Percentiles rank a stretch among this genome's conserved stretches.
These are phyloP conservation scores for Empis livida DNA, from an alignment of 2,888 invertebrate genomes.

Conservation along the genomic window DNA sequence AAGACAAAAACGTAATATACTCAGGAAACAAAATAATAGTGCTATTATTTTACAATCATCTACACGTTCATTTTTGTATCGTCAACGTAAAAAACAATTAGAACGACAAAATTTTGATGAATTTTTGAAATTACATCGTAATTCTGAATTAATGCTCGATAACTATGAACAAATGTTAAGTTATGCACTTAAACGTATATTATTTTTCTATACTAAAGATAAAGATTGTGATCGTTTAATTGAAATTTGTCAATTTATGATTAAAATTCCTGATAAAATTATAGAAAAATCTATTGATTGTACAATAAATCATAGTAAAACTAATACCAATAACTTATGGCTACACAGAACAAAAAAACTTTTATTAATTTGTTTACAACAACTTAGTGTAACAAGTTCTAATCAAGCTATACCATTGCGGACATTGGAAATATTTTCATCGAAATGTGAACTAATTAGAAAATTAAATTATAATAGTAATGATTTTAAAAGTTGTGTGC, in stretches of 20 bases:
- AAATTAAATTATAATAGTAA: slow-evolving; percentile 25
- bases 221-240: slow-evolving; percentile 53
- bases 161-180: slow-evolving; percentile 33
- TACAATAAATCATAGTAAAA: not conserved
- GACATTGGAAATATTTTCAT: slow-evolving; percentile 65
- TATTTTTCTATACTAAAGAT: slow-evolving; percentile 61
- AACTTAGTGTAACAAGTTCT: slow-evolving; percentile 25
- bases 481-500: not conserved
- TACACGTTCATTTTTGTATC: slow-evolving; percentile 58
- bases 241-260: slow-evolving; percentile 31
- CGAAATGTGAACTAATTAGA: slow-evolving; percentile 35
- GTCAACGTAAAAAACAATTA: slow-evolving; percentile 51
- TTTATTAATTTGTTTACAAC: slow-evolving; percentile 30
- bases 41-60: slow-evolving; percentile 72
- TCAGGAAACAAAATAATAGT: slow-evolving; percentile 58
- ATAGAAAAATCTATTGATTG: slow-evolving; percentile 24
- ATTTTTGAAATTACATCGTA: slow-evolving; percentile 38
- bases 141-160: slow-evolving; percentile 35
- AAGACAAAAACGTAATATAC: slow-evolving; percentile 75
- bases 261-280: slow-evolving; percentile 28
- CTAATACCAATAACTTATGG: slow-evolving; percentile 24
- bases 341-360: slow-evolving; percentile 30
- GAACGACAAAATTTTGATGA: slow-evolving; percentile 60
- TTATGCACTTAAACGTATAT: slow-evolving; percentile 49
- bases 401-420: slow-evolving; percentile 58